Conservation (phyloP, 2,113 vertebrate genomes). For the Halichoerus grypus region DNA sequence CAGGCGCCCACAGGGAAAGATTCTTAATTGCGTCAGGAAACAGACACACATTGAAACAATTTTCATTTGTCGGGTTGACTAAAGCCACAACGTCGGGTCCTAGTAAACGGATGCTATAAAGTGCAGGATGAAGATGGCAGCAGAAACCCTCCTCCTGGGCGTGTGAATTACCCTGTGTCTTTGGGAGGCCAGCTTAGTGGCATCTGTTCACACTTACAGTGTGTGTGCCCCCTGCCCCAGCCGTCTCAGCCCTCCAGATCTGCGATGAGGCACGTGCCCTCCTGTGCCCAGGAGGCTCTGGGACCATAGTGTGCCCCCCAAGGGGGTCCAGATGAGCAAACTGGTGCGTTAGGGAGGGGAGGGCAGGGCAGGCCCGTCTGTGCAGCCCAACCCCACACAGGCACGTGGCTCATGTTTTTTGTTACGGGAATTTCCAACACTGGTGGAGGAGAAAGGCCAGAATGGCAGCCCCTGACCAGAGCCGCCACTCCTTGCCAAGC, state of each 20-base stretch:
- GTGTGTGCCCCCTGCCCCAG: accelerated
- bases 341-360: neutral
- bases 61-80: neutral
- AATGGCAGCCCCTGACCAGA: too few species aligned
- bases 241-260: neutral
- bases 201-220: neutral
- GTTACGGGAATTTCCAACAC: neutral
- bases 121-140: neutral
- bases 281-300: neutral
- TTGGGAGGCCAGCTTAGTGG: neutral
- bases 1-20: neutral
- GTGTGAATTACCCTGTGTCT: neutral
- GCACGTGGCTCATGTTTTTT: accelerated
- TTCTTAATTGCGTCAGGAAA: neutral
- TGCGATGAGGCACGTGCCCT: accelerated
- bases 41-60: neutral
- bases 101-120: neutral
- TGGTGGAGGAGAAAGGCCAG: neutral
- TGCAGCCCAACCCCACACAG: neutral
- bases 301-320: neutral
- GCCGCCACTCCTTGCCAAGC: neutral
- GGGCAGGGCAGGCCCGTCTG: neutral
- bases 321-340: neutral
- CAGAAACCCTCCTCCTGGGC: too few species aligned
- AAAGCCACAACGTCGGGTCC: neutral